Conservation (phyloP, 2,797 vertebrate genomes). For the Pipistrellus pipistrellus region DNA sequence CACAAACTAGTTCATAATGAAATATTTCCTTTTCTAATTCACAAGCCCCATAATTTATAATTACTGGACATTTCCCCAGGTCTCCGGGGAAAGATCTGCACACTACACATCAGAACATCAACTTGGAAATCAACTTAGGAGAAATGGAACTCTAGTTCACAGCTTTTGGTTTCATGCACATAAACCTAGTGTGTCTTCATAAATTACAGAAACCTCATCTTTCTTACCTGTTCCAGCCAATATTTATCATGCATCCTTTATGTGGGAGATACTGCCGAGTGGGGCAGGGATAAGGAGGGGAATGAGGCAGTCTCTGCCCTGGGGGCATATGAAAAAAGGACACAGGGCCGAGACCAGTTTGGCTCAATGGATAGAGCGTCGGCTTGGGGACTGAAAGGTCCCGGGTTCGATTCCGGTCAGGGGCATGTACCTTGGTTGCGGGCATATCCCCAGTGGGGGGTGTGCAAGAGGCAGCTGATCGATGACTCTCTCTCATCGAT, state of each 20-base stretch:
- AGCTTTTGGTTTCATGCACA: neutral
- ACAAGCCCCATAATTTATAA: neutral
- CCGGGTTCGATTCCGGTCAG: no score
- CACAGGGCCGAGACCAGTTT: no score
- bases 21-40: neutral
- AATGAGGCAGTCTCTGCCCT: neutral
- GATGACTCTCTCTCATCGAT: no score
- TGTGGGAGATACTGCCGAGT: neutral
- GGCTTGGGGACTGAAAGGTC: no score
- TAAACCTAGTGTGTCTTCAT: neutral
- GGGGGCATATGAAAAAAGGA: neutral
- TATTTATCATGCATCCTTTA: neutral
- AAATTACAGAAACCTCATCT: neutral
- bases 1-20: neutral
- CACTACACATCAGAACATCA: neutral
- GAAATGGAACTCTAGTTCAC: neutral
- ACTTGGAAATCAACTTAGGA: neutral
- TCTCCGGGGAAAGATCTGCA: slow-evolving; percentile 33
- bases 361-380: no score
- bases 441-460: no score
- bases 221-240: neutral
- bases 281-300: neutral
- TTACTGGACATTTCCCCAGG: neutral
- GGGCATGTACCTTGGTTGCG: no score
- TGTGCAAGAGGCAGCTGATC: no score